Conservation (phyloP, 2,797 vertebrate species). For the Sciurus carolinensis region DNA sequence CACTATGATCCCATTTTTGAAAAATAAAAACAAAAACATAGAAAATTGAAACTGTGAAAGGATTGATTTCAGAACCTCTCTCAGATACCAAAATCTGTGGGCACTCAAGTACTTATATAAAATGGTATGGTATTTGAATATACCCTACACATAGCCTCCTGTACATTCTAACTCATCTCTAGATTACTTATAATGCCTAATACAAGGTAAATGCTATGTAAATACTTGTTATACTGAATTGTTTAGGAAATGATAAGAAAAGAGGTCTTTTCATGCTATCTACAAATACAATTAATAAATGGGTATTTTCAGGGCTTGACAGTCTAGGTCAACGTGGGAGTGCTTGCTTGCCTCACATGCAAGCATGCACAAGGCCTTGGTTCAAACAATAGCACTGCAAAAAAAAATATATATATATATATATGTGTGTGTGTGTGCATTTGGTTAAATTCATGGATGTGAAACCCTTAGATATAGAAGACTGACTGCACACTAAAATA, state of each 20-base stretch:
- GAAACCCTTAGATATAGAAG: neutral
- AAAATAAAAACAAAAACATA: slow-evolving; percentile 52
- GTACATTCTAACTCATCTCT: neutral
- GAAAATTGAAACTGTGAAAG: neutral
- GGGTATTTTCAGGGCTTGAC: too few species aligned
- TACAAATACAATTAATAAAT: neutral
- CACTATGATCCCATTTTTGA: neutral
- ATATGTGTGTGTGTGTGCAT: too few species aligned
- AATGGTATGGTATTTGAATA: neutral
- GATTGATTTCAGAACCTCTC: neutral
- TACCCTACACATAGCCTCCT: neutral
- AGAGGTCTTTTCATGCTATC: neutral
- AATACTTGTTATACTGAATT: neutral
- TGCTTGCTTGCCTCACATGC: too few species aligned
- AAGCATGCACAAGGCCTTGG: too few species aligned
- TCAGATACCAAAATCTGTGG: neutral
- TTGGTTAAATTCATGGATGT: too few species aligned
- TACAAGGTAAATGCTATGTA: neutral
- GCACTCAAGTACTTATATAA: neutral
- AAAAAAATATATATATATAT: too few species aligned
- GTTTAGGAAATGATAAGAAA: neutral
- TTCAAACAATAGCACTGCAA: too few species aligned
- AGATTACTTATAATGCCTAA: neutral
- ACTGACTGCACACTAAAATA: neutral
- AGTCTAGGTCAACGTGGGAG: too few species aligned